Percentiles rank a stretch among this genome's conserved stretches.
Conservation (phyloP, 2,797 vertebrate genomes). For the Pitangus sulphuratus region DNA sequence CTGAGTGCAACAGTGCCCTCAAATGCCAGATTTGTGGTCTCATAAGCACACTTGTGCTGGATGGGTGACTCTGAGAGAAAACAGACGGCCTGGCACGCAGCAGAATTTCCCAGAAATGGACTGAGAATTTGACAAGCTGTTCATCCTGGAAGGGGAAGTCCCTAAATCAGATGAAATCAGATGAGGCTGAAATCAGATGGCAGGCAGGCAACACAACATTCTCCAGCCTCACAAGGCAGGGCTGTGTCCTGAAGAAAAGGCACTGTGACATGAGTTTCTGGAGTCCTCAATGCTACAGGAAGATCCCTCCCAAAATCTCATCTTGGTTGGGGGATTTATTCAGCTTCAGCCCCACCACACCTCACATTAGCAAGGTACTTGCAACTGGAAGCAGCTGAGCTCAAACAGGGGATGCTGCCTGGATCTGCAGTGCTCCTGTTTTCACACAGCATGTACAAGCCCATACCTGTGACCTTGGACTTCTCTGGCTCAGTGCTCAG, state of each 20-base stretch:
- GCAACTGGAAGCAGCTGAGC: background rate
- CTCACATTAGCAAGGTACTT: background rate
- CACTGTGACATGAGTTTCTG: background rate
- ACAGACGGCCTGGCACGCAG: background rate
- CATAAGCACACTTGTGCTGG: background rate
- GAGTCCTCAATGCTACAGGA: background rate
- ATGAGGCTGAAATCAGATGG: background rate
- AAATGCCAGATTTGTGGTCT: background rate
- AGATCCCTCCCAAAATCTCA: background rate
- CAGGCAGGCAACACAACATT: background rate
- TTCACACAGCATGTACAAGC: background rate
- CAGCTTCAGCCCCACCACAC: background rate
- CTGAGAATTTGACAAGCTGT: background rate
- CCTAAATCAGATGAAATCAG: background rate
- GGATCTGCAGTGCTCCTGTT: background rate
- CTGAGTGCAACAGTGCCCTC: conserved; percentile 24
- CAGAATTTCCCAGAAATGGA: background rate
- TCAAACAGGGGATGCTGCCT: background rate
- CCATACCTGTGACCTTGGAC: conserved; percentile 85
- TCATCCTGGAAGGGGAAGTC: background rate
- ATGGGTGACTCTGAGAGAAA: background rate
- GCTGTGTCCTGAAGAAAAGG: background rate
- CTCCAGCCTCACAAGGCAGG: background rate
- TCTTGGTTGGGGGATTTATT: background rate
- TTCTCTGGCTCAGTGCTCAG: conserved; percentile 89